Base-by-base conservation (phyloP, 2,797 vertebrate species). In the Brotula barbata region DNA sequence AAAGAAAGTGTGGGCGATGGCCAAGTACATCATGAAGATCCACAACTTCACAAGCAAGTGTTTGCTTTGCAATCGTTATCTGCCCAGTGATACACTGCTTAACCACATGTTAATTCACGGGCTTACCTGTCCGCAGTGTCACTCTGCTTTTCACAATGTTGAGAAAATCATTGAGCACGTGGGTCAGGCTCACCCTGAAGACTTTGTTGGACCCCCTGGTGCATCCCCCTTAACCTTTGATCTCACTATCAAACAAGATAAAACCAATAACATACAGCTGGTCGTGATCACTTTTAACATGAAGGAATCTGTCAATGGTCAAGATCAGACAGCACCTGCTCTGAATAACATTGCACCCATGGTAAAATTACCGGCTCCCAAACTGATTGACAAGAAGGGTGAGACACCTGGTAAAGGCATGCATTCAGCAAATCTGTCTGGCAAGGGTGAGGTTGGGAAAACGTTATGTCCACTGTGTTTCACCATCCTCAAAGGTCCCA, bases 11-110 rank as follows among this genome's bases (percentile, higher is more conserved):
- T 95, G 95, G 63, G 96, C 96, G 0, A 92, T 97, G 75, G 97
- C 97, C 52, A 99, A 97, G 86, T 98, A 98, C 79, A 98, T 99
- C 56, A 96, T 98, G 96, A 98, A 98, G 89, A 99, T 99, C 86
- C 96, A 98, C 89, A 98, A 97, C 88, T 99, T 99, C 71, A 98
- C 97, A 70, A 98, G 97, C 89, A 98, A 98, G 91, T 99, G 97
- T 91, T 92, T 99, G 85, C 96, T 97, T 85, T 99, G 97, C 90
- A 99, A 98, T 66, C 94, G 96, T 58, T 99, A 98, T 75, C 87
- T 98, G 73, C 96, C 96, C 79, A 98, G 95, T 25, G 96, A 98
- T 68, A 96, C 96, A 0, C 87, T 99, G 83, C 94, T 99, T 33
- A 98, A 98, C 73, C 97, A 99, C 58, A 97, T 99, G 95, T 83